Evolutionary conservation across 2,888 invertebrate species (phyloP), one percentile per base, ranked within the genome.

Genomic region (Dryomyza anilis): DNA sequence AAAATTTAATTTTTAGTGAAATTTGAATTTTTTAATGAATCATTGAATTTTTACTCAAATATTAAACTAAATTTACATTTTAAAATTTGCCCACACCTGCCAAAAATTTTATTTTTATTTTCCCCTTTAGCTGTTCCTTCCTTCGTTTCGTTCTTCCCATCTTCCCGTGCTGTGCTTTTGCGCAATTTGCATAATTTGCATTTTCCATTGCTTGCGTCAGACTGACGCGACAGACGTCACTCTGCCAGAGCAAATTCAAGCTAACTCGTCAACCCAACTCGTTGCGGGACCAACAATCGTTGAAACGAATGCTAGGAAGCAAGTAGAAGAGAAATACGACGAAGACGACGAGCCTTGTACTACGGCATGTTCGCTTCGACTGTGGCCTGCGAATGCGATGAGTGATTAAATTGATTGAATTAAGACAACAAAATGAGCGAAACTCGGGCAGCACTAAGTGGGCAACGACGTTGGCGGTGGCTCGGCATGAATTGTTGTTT

Each of bases 321-420:
- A n/a, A n/a, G n/a, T n/a, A n/a, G n/a, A n/a, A n/a, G n/a, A n/a
- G n/a, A n/a, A n/a, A n/a, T n/a, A n/a, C n/a, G n/a, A n/a, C n/a
- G n/a, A n/a, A n/a, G n/a, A n/a, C n/a, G n/a, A n/a, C n/a, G n/a
- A n/a, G n/a, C n/a, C n/a, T n/a, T n/a, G n/a, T n/a, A n/a, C n/a
- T n/a, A n/a, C n/a, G n/a, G n/a, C n/a, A n/a, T n/a, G n/a, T n/a
- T 39, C 39, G 36, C 21, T 36, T 6, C 21, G n/a, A 19, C 29
- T 61, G 52, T 39, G 61, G 53, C 61, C 52, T 60, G 36, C 36
- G 43, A 60, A 61, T 52, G 52, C 61, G 29, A 52, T 39, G 43
- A 53, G 43, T 52, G 61, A 61, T 61, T 61, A 61, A 61, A 52
- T 61, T 61, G 61, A 61, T 61, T 61, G 61, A 61, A 61, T 61